phyloP scores from a whole-genome alignment of 1,140 invertebrate species.

The Euwallacea fornicatus region DNA sequence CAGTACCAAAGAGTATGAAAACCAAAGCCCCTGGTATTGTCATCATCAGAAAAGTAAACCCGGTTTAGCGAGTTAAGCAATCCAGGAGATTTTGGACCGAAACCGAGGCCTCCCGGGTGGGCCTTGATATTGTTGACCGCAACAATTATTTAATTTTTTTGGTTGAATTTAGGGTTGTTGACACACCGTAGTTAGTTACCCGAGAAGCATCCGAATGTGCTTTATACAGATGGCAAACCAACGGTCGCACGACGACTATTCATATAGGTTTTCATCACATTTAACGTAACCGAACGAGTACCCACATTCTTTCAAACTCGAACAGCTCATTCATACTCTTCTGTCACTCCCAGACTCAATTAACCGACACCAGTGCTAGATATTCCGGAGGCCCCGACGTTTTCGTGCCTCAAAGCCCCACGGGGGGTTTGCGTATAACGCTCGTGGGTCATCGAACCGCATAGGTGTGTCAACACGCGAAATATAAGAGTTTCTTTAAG shows the following conservation, averaged over 20 bases:
- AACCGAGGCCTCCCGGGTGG: constrained; percentile 2
- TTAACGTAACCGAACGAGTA: not conserved
- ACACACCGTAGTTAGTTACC: constrained; percentile 2
- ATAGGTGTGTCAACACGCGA: constrained; percentile 23
- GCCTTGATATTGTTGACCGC: not conserved
- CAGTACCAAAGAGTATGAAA: constrained; percentile 27
- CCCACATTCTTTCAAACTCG: not conserved
- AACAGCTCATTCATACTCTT: constrained; percentile 2
- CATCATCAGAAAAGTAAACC: not conserved
- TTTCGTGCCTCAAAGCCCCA: not conserved
- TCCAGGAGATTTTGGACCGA: constrained; percentile 1
- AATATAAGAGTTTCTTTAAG: not conserved
- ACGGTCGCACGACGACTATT: not conserved
- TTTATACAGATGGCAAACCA: not conserved
- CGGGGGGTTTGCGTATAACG: constrained; percentile 3
- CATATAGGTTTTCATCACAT: not conserved
- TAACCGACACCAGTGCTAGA: not conserved
- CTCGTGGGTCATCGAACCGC: constrained; percentile 3
- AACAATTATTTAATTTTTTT: constrained; percentile 2
- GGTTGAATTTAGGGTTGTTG: not conserved
- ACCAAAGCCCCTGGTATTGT: constrained; percentile 15
- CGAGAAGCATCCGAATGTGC: not conserved
- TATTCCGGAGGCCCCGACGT: not conserved
- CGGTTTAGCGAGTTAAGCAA: not conserved
- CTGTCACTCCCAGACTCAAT: not conserved